These are phyloP conservation scores for Karalla daura DNA, from an alignment of 2,797 vertebrate species.

Conservation along the genomic window DNA sequence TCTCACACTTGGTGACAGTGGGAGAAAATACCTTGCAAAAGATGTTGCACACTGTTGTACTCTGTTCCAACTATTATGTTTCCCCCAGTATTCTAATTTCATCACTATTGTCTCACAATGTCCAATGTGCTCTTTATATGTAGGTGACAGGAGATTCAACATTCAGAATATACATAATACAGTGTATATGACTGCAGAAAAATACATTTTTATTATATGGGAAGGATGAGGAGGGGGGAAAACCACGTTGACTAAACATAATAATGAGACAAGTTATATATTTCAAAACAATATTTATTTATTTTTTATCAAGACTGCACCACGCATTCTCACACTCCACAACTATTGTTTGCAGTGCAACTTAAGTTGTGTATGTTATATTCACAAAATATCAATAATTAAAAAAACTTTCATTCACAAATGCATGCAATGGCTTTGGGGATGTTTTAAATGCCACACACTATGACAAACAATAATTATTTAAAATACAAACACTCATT, in stretches of 20 bases:
- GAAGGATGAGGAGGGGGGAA: too few relatives aligned
- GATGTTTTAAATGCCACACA: conserved; percentile 28
- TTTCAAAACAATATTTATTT: conserved; percentile 57
- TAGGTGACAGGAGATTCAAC: too few relatives aligned
- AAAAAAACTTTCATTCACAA: conserved; percentile 28
- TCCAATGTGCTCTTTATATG: too few relatives aligned
- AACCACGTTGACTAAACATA: neutral
- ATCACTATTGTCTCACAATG: too few relatives aligned
- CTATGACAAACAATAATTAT: conserved; percentile 26
- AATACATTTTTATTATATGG: too few relatives aligned
- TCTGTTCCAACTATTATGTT: too few relatives aligned
- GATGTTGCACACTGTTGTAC: too few relatives aligned
- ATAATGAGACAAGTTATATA: neutral
- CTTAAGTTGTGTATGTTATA: conserved; percentile 21
- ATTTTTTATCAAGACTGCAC: conserved; percentile 4
- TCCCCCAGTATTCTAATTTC: too few relatives aligned
- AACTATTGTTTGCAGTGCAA: conserved; percentile 67
- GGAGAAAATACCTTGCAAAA: too few relatives aligned
- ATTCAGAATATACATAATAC: too few relatives aligned
- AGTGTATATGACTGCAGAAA: too few relatives aligned
- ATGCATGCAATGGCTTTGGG: conserved; percentile 61
- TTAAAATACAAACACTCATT: conserved; percentile 41
- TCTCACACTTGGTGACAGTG: too few relatives aligned
- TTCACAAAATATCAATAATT: conserved; percentile 32
- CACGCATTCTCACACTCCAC: conserved; percentile 40